Base-by-base conservation (phyloP, 2,888 invertebrate species). In the Ypsolopha sequella region DNA sequence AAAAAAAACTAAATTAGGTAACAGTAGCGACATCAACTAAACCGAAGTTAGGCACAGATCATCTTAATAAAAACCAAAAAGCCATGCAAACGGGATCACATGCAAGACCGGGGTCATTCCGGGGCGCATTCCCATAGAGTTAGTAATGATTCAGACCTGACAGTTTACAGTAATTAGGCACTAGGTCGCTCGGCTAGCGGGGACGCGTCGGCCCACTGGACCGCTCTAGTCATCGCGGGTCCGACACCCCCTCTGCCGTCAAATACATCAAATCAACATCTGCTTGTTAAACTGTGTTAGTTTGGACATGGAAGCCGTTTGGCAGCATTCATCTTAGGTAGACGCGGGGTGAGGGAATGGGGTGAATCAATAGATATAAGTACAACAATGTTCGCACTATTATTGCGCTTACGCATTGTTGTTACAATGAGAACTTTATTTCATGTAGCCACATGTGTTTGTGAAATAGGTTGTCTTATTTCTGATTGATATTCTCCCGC, bases 181-280 rank as follows among this genome's bases (percentile, higher is more conserved):
- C 70, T 63, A 72, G 65, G 63, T 70, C 66, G 68, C 72, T 73
- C 75, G 24, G 80, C 72, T 80, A 80, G 76, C 72, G 75, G 76
- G 69, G 78, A 65, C 44, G 46, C 50, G 49, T 50, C 41, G 66
- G 71, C 67, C 78, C 80, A 73, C 80, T 77, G 74, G 80, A 68
- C 75, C 80, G 78, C 79, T 79, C 86, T 87, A 86, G 87, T 87
- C 87, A 87, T 87, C 87, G 87, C 77, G 80, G 62, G 66, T 85
- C 86, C 73, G 82, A 76, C 70, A 74, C 73, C 66, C 80, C 80
- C 68, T 76, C 77, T 78, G 74, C 62, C 63, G 11, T 11, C 9
- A 44, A 4, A 44, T 11, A 39, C 11, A 11, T 39, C 39, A 39
- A 39, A 9, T 39, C 24, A 24, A 24, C 24, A 24, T 4, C 24